These are phyloP conservation scores for Eudemis profundana DNA, from an alignment of 2,888 invertebrate species.

Conservation along the genomic window DNA sequence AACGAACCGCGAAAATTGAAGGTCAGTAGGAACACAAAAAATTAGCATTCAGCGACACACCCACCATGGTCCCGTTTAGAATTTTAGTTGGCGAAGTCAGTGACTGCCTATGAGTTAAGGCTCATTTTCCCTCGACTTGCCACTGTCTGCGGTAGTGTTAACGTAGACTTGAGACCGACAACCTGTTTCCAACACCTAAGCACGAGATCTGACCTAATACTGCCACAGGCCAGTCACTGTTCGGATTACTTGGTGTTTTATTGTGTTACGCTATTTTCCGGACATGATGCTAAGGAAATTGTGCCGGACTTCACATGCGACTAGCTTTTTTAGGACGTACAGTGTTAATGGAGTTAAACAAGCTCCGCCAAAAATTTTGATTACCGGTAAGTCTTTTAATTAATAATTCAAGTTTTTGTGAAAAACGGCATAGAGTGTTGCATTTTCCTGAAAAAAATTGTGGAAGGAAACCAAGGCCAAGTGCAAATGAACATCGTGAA, in stretches of 20 bases:
- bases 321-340: conserved; percentile 63
- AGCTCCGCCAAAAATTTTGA: conserved; percentile 83
- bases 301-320: conserved; percentile 57
- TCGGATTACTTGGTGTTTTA: conserved; percentile 63
- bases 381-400: conserved; percentile 81
- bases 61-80: conserved; percentile 50
- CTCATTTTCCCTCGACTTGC: conserved; percentile 50
- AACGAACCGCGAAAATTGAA: conserved; percentile 32
- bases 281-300: conserved; percentile 67
- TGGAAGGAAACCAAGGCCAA: too few species aligned
- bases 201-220: conserved; percentile 53
- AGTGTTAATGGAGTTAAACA: conserved; percentile 57
- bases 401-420: not conserved
- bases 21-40: conserved; percentile 23
- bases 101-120: conserved; percentile 51
- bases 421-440: not conserved
- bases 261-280: conserved; percentile 57
- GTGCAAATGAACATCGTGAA: too few species aligned
- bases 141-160: conserved; percentile 37
- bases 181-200: conserved; percentile 65
- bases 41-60: conserved; percentile 58
- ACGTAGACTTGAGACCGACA: conserved; percentile 50
- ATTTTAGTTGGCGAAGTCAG: conserved; percentile 42
- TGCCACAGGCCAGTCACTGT: conserved; percentile 62
- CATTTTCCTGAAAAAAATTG: too few species aligned